Percentiles rank a stretch among this genome's conserved stretches.
These are phyloP conservation scores for Tachycineta bicolor DNA, from an alignment of 2,113 vertebrate species.

Conservation along the genomic window DNA sequence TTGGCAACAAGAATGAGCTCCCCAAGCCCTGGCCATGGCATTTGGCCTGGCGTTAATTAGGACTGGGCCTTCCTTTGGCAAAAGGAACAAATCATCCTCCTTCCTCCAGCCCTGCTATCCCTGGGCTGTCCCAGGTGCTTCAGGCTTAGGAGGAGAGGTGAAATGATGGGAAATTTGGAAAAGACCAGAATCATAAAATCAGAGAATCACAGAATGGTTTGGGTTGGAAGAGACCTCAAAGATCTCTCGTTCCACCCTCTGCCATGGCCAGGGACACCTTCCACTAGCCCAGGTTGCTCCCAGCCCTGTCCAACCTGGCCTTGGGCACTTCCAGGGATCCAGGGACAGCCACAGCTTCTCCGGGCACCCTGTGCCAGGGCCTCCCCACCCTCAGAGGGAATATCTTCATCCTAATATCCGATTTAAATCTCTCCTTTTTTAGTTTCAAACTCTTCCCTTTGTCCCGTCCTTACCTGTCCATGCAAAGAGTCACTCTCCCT, in stretches of 20 bases:
- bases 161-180: neutral
- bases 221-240: neutral
- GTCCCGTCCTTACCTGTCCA: neutral
- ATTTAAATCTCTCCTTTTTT: neutral
- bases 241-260: neutral
- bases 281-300: accelerated
- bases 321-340: neutral
- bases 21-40: neutral
- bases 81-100: neutral
- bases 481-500: neutral
- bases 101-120: neutral
- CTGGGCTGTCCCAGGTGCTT: neutral
- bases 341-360: neutral
- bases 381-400: accelerated
- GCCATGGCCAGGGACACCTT: neutral
- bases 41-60: neutral
- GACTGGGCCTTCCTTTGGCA: neutral
- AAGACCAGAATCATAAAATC: neutral
- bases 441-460: neutral
- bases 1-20: neutral
- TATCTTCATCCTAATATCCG: neutral
- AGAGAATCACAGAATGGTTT: neutral
- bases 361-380: neutral
- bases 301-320: accelerated
- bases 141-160: neutral